Conservation (phyloP, 2,888 invertebrate species). For the Ichneumon xanthorius region DNA sequence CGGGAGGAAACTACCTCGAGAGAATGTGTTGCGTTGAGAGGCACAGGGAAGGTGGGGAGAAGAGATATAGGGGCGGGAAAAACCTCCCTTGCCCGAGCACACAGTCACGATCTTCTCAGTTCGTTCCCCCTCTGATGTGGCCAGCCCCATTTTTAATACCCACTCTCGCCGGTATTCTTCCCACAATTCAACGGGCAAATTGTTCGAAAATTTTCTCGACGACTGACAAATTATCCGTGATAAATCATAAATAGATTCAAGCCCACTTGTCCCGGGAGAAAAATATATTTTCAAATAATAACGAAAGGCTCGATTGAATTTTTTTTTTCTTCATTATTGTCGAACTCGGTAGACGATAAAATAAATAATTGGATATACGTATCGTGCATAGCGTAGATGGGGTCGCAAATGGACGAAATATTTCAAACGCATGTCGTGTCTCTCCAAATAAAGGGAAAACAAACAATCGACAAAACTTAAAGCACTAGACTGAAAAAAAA, state of each 20-base stretch:
- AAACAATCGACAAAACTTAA: not conserved
- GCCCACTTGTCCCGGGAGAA: slow-evolving; percentile 31
- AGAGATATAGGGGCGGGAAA: slow-evolving; percentile 64
- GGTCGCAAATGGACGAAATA: not conserved
- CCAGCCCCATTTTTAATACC: slow-evolving; percentile 69
- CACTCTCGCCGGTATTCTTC: slow-evolving; percentile 64
- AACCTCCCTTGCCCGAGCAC: slow-evolving; percentile 58
- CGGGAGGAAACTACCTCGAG: slow-evolving; percentile 51
- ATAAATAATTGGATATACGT: slow-evolving; percentile 37
- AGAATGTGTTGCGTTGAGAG: slow-evolving; percentile 57
- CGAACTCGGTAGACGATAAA: slow-evolving; percentile 32
- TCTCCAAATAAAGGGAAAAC: not conserved
- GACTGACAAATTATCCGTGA: slow-evolving; percentile 63
- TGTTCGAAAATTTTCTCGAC: slow-evolving; percentile 68
- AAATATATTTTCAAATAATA: slow-evolving; percentile 65
- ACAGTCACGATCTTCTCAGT: slow-evolving; percentile 55
- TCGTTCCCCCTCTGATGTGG: slow-evolving; percentile 51
- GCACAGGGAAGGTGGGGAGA: slow-evolving; percentile 39
- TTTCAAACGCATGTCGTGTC: not conserved
- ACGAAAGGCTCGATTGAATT: slow-evolving; percentile 58
- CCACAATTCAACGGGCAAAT: slow-evolving; percentile 65
- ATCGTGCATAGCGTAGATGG: not conserved
- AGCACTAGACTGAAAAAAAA: not conserved
- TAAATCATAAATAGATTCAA: slow-evolving; percentile 53
- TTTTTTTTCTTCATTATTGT: slow-evolving; percentile 65